These are phyloP conservation scores for Dorcus parallelipipedus DNA, from an alignment of 2,888 invertebrate genomes.

Conservation along the genomic window DNA sequence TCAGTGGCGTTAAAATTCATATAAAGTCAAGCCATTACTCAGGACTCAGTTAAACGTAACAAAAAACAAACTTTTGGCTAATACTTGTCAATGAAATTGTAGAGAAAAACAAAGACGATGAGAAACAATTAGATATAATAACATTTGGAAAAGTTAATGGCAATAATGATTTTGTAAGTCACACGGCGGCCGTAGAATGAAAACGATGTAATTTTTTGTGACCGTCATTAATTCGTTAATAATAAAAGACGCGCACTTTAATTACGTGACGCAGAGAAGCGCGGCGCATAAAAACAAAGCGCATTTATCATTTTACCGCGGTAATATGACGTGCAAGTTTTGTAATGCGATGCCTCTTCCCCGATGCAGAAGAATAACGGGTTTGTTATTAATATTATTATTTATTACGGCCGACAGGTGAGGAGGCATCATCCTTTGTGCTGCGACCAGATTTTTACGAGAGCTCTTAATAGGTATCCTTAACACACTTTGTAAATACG, in stretches of 20 bases:
- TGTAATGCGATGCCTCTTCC: slow-evolving; percentile 25
- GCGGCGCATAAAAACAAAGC: slow-evolving; percentile 21
- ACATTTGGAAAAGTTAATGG: not conserved
- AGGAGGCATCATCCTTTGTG: too few species aligned
- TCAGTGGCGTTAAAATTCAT: too few species aligned
- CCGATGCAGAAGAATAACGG: slow-evolving; percentile 6
- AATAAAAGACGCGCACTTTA: slow-evolving; percentile 27
- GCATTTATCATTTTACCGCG: slow-evolving; percentile 28
- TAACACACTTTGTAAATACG: slow-evolving; percentile 5
- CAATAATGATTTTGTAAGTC: slow-evolving; percentile 6
- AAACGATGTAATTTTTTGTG: slow-evolving; percentile 10
- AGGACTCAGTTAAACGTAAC: too few species aligned
- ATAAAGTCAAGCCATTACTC: too few species aligned
- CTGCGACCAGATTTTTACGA: too few species aligned
- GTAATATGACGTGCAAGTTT: slow-evolving; percentile 25
- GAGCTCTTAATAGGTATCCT: too few species aligned
- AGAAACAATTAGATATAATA: too few species aligned
- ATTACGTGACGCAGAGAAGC: slow-evolving; percentile 25
- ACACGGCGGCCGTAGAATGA: slow-evolving; percentile 6
- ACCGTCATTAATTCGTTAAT: slow-evolving; percentile 24
- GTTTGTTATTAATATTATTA: slow-evolving; percentile 9
- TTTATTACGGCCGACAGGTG: not conserved
- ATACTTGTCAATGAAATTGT: too few species aligned
- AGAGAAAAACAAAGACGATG: too few species aligned
- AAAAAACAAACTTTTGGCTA: too few species aligned